Evolutionary conservation across 2,888 invertebrate genomes (phyloP), one percentile per base, ranked within the genome.

Genomic region (Cosmia trapezina): DNA sequence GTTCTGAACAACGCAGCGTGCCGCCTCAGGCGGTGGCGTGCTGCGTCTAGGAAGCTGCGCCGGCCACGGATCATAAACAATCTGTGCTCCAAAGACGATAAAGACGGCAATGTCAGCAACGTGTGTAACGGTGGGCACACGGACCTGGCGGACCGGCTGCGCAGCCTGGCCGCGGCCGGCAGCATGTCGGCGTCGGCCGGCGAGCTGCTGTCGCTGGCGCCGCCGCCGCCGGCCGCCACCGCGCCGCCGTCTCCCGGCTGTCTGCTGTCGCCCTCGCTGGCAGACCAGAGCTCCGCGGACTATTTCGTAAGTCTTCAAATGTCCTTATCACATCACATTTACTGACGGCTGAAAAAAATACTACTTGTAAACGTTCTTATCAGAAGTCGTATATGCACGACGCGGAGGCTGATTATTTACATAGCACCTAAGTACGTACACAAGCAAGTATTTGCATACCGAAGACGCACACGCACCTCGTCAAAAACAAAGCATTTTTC

Each of bases 201-300:
- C 87, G 97, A 89, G 92, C 94, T 89, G 92, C 93, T 94, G 76
- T 93, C 96, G 63, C 88, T 96, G 86, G 95, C 95, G 70, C 95
- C 96, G 51, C 96, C 96, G 62, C 95, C 94, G 14, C 92, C 95
- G 1, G 95, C 96, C 53, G 96, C 96, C 82, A 96, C 89, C 70
- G 97, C 89, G 81, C 97, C 94, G 47, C 96, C 91, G 83, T 97
- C 93, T 81, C 97, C 91, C 81, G 95, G 94, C 79, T 96, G 93
- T 87, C 90, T 96, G 73, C 90, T 95, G 47, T 94, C 95, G 54
- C 96, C 96, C 8, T 91, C 94, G 1, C 91, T 96, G 12, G 95
- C 95, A n/a, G 94, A 96, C 60, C 96, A 96, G 86, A 95, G 93
- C 80, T 91, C 94, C 22, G 89, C 91, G 12, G 94, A 94, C 77